Evolutionary conservation across 2,888 invertebrate species (phyloP).

Genomic region (Tetragnatha montana): DNA sequence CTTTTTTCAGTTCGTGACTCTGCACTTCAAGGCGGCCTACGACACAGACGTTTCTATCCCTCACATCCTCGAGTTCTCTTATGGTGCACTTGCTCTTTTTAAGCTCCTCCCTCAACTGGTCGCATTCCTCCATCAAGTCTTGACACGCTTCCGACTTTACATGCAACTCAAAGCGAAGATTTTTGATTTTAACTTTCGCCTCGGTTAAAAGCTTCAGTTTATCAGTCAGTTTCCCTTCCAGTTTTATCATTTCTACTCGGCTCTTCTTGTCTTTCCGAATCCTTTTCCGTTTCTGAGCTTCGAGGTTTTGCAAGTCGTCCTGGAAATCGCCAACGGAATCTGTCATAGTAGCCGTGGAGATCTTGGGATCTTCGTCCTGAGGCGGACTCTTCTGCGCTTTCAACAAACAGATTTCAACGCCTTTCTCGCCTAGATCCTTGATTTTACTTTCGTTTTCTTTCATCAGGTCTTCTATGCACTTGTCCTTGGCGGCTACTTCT

Average conservation of each 20-base stretch:
- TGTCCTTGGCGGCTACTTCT: slow-evolving; percentile 47
- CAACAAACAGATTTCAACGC: background rate
- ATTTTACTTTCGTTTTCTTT: slow-evolving; percentile 4
- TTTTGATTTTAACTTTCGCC: background rate
- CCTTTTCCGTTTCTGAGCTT: background rate
- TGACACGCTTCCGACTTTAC: background rate
- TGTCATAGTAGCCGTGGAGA: background rate
- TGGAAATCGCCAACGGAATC: background rate
- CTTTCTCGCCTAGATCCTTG: background rate
- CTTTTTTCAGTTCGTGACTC: background rate
- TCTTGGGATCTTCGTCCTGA: background rate
- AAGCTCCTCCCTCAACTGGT: slow-evolving; percentile 1
- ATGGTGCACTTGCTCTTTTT: slow-evolving; percentile 7
- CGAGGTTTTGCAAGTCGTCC: background rate
- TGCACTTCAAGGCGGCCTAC: slow-evolving; percentile 22
- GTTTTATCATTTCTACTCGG: background rate
- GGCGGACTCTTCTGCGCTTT: background rate
- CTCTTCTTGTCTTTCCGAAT: background rate
- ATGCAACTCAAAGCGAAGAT: background rate
- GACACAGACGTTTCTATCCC: slow-evolving; percentile 10
- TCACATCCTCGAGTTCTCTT: slow-evolving; percentile 11
- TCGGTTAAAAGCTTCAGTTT: background rate
- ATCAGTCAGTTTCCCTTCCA: background rate
- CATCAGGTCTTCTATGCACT: slow-evolving; percentile 8
- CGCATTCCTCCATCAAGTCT: background rate